phyloP scores from a whole-genome alignment of 2,113 vertebrate species.

The Pungitius pungitius region DNA sequence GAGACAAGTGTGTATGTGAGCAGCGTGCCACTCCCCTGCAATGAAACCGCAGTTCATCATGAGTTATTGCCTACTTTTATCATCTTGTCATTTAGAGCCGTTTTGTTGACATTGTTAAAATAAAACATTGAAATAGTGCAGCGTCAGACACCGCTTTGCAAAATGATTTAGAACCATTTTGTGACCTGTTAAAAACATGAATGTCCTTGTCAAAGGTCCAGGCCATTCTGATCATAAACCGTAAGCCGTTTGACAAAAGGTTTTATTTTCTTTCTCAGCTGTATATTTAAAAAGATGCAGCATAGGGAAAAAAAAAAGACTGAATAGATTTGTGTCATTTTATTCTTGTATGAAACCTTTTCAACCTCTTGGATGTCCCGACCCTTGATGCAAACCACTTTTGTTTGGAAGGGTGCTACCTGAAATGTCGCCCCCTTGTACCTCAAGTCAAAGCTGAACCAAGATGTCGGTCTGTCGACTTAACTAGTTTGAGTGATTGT shows the following conservation, averaged over 20 bases:
- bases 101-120: neutral
- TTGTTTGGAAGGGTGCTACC: neutral
- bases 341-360: no score
- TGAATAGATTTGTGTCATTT: no score
- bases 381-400: neutral
- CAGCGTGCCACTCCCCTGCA: neutral
- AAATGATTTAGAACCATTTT: neutral
- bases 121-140: neutral
- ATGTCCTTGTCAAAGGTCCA: neutral
- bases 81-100: neutral
- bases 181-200: neutral
- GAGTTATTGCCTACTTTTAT: neutral
- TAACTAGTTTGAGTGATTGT: neutral
- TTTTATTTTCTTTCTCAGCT: neutral
- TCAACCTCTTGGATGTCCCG: no score
- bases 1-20: constrained; percentile 1
- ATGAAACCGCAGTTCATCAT: neutral
- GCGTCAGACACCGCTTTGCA: neutral
- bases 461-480: neutral
- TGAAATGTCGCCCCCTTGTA: neutral
- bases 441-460: neutral
- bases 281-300: neutral
- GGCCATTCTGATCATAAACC: neutral
- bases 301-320: neutral
- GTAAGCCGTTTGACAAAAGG: neutral